These are phyloP conservation scores for Phyllotreta cruciferae DNA, from an alignment of 2,888 invertebrate genomes.

Conservation along the genomic window DNA sequence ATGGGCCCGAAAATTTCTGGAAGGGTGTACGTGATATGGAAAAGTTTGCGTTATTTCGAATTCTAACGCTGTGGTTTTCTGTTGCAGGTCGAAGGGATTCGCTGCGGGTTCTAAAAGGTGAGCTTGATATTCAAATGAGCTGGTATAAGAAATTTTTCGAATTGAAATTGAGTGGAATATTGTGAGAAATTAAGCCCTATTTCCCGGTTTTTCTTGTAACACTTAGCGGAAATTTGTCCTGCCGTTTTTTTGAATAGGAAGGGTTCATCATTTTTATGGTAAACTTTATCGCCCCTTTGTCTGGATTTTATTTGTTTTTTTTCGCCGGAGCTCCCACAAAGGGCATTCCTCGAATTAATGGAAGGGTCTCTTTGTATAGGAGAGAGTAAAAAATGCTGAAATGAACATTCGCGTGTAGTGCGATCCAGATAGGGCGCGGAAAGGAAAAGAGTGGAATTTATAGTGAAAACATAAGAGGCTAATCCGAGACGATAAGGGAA, in stretches of 20 bases:
- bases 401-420: slow-evolving; percentile 21
- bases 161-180: no score
- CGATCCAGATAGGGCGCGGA: slow-evolving; percentile 1
- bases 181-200: neutral
- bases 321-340: slow-evolving; percentile 17
- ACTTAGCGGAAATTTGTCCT: slow-evolving; percentile 18
- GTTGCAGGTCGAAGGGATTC: no score
- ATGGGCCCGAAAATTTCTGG: slow-evolving; percentile 33
- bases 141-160: neutral
- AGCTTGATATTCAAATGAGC: no score
- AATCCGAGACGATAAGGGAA: slow-evolving; percentile 3
- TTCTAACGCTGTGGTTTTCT: no score
- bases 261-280: slow-evolving; percentile 30
- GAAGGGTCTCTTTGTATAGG: slow-evolving; percentile 17
- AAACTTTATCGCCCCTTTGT: slow-evolving; percentile 26
- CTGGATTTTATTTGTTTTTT: slow-evolving; percentile 30
- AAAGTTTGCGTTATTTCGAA: no score
- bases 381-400: slow-evolving; percentile 24
- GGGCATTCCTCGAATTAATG: slow-evolving; percentile 27
- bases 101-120: no score
- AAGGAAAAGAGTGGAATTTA: slow-evolving; percentile 7
- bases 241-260: slow-evolving; percentile 7
- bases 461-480: slow-evolving; percentile 14
- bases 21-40: slow-evolving; percentile 3
- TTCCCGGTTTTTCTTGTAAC: slow-evolving; percentile 4